phyloP scores from a whole-genome alignment of 2,888 invertebrate genomes.

The Sicus ferrugineus region DNA sequence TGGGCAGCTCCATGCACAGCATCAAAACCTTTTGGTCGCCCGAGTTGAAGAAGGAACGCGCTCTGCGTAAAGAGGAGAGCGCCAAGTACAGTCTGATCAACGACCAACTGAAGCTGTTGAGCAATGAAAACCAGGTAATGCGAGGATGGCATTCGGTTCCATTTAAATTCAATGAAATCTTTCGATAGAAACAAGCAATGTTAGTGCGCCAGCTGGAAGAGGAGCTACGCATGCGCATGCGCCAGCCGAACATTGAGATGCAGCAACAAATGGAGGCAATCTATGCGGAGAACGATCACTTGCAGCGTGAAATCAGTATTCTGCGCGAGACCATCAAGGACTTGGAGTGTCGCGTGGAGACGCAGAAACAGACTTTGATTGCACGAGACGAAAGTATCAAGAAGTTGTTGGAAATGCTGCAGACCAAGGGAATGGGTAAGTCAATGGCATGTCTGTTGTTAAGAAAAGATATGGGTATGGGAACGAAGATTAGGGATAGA shows the following conservation, averaged over 20 bases:
- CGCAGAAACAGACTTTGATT: conserved; percentile 96
- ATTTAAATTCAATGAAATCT: neutral
- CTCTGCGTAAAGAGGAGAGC: conserved; percentile 95
- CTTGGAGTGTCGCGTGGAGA: conserved; percentile 94
- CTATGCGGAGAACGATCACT: conserved; percentile 92
- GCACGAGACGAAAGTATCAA: conserved; percentile 98
- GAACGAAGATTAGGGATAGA: too few species aligned
- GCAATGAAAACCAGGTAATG: conserved; percentile 93
- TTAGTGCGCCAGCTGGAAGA: conserved; percentile 92
- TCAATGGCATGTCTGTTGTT: too few species aligned
- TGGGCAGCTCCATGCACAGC: conserved; percentile 98
- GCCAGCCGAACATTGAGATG: conserved; percentile 89
- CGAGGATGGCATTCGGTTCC: neutral
- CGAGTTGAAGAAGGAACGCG: conserved; percentile 97
- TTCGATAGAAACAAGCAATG: conserved; percentile 89
- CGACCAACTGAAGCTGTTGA: conserved; percentile 94
- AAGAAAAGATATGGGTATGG: too few species aligned
- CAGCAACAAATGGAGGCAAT: conserved; percentile 92
- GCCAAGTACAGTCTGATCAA: conserved; percentile 96
- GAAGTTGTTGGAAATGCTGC: conserved; percentile 97
- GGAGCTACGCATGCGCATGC: conserved; percentile 85
- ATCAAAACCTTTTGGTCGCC: conserved; percentile 99
- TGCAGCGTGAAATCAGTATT: conserved; percentile 91
- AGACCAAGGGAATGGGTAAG: conserved; percentile 96
- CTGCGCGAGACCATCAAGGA: conserved; percentile 95